These are phyloP conservation scores for Liparis tanakae DNA, from an alignment of 2,797 vertebrate genomes.

Conservation along the genomic window DNA sequence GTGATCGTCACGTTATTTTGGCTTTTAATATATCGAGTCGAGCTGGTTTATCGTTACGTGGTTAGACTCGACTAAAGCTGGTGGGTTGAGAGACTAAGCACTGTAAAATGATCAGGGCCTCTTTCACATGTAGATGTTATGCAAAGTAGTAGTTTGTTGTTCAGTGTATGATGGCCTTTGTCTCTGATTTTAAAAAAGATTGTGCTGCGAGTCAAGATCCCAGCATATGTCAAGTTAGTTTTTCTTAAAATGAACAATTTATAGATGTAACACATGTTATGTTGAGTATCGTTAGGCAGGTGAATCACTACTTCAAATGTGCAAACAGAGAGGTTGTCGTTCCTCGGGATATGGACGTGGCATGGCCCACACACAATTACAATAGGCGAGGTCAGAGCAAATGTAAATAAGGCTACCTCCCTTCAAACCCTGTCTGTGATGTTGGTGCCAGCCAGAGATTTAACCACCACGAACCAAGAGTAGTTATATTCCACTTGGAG, in stretches of 20 bases:
- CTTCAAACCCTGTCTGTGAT: slow-evolving; percentile 14
- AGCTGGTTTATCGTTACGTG: neutral
- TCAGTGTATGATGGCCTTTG: neutral
- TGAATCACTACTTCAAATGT: neutral
- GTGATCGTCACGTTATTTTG: neutral
- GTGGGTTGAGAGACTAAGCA: neutral
- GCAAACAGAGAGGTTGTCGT: slow-evolving; percentile 42
- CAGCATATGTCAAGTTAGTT: no score
- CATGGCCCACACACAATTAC: slow-evolving; percentile 9
- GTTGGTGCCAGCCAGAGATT: neutral
- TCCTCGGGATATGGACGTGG: slow-evolving; percentile 19
- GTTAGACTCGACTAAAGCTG: neutral
- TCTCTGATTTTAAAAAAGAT: neutral
- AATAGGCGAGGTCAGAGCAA: slow-evolving; percentile 24
- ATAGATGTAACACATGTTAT: neutral
- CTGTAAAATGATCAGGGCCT: neutral
- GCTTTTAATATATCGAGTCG: neutral
- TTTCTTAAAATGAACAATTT: neutral
- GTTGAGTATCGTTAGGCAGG: slow-evolving; percentile 1
- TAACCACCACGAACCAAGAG: neutral
- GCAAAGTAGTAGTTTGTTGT: slow-evolving; percentile 10
- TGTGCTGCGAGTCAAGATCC: neutral
- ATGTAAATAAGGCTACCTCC: slow-evolving; percentile 46
- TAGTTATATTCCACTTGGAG: neutral
- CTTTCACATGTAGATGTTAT: slow-evolving; percentile 20